A percentile compares a stretch with the other conserved stretches of the same genome.
phyloP scores from a whole-genome alignment of 30 jellyfish, hydroid and myxozoan species.

The Cassiopea andromeda region DNA sequence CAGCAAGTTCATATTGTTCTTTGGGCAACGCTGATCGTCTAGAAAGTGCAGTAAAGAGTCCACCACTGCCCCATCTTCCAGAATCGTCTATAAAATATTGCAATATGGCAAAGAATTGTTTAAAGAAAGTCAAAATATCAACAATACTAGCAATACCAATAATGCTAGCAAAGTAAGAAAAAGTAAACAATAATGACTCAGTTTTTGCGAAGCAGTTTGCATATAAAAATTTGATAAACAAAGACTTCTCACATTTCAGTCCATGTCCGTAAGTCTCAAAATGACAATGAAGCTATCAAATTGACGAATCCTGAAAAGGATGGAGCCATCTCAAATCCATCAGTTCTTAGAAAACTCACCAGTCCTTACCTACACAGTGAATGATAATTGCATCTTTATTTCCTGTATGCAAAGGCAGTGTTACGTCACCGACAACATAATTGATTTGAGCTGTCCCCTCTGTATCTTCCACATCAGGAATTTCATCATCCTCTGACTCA shows the following conservation, averaged over 20 bases:
- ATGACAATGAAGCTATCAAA: no score
- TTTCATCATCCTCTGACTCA: conserved; percentile 44
- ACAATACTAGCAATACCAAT: not conserved
- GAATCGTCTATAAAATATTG: conserved; percentile 37
- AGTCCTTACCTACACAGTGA: conserved; percentile 87
- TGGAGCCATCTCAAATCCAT: no score
- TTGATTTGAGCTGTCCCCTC: conserved; percentile 42
- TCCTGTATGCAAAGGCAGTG: conserved; percentile 67
- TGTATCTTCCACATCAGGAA: conserved; percentile 40
- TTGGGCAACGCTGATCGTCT: conserved; percentile 75
- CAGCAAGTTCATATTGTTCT: conserved; percentile 88
- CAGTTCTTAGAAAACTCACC: not conserved
- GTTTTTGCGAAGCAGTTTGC: no score
- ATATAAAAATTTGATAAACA: no score
- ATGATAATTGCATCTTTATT: conserved; percentile 73
- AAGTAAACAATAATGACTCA: no score
- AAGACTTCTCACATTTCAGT: no score
- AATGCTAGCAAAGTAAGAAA: not conserved
- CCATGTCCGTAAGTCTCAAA: no score
- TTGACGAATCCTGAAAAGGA: no score
- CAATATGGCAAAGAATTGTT: not conserved
- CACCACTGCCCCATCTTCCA: conserved; percentile 97
- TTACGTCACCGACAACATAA: conserved; percentile 95
- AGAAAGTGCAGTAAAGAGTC: conserved; percentile 84
- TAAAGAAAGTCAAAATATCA: not conserved